Conservation (phyloP, 2,888 invertebrate species). For the Lysandra bellargus region DNA sequence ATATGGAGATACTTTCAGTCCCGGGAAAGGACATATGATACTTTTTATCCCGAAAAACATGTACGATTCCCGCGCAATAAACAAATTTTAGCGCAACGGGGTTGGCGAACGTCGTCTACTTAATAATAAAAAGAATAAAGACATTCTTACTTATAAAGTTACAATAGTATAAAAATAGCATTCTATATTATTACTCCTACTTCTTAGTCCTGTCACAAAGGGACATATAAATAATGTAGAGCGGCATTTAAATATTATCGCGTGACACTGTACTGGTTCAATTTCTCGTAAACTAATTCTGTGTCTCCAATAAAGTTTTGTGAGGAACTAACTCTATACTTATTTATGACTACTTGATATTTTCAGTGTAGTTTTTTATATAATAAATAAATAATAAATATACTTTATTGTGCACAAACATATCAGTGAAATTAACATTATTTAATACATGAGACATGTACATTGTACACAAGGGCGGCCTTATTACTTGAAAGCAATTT, state of each 20-base stretch:
- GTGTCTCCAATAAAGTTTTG: slow-evolving; percentile 12
- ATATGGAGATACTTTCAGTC: too few relatives aligned
- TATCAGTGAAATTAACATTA: too few relatives aligned
- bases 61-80: too few relatives aligned
- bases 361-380: not conserved
- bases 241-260: slow-evolving; percentile 4
- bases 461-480: too few relatives aligned
- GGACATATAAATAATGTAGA: not conserved
- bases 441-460: too few relatives aligned
- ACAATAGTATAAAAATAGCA: not conserved
- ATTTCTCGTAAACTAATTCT: slow-evolving; percentile 25
- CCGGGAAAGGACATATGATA: too few relatives aligned
- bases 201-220: not conserved
- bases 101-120: too few relatives aligned
- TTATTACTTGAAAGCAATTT: too few relatives aligned
- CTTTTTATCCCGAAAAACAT: too few relatives aligned
- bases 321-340: not conserved
- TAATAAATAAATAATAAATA: not conserved
- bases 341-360: not conserved
- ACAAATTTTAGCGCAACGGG: too few relatives aligned
- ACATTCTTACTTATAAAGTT: not conserved
- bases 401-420: too few relatives aligned
- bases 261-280: slow-evolving; percentile 16
- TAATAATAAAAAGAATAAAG: not conserved
- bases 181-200: not conserved